Conservation (phyloP, 2,888 invertebrate genomes). For the Parapristionchus giblindavisi region DNA sequence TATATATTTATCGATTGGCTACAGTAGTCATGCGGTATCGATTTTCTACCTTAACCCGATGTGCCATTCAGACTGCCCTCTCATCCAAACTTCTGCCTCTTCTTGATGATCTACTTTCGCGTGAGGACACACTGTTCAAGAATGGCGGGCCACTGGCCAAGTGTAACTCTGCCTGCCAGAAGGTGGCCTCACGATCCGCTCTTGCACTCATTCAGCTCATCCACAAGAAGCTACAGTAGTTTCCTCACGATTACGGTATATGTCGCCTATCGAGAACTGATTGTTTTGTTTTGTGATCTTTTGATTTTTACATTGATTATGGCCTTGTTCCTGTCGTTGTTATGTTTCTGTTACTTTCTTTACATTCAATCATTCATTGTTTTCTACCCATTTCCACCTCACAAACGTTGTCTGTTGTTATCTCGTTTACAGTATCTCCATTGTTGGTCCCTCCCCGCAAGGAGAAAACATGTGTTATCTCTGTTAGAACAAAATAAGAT, state of each 20-base stretch:
- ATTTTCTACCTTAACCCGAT: not conserved
- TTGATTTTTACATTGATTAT: too few species aligned
- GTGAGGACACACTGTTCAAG: constrained; percentile 12
- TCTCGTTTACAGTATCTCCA: too few species aligned
- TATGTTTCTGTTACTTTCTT: too few species aligned
- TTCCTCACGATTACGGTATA: constrained; percentile 4
- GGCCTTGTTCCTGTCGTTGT: too few species aligned
- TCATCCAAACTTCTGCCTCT: not conserved
- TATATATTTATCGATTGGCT: too few species aligned
- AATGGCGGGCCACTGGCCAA: constrained; percentile 31
- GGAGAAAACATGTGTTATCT: too few species aligned
- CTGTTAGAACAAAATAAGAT: too few species aligned
- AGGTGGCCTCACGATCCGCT: constrained; percentile 7
- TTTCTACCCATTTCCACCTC: too few species aligned
- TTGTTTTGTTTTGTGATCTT: too few species aligned
- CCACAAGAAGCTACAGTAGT: constrained; percentile 28
- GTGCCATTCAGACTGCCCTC: constrained; percentile 15
- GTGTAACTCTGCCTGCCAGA: constrained; percentile 38
- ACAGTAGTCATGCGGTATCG: not conserved
- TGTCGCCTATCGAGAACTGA: constrained; percentile 1
- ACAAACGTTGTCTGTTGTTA: too few species aligned
- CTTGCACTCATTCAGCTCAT: constrained; percentile 28
- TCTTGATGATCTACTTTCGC: constrained; percentile 20
- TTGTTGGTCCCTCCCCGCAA: too few species aligned
- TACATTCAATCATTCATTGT: too few species aligned